Base-by-base conservation (phyloP, 2,113 vertebrate genomes). In the Alethe castanea region DNA sequence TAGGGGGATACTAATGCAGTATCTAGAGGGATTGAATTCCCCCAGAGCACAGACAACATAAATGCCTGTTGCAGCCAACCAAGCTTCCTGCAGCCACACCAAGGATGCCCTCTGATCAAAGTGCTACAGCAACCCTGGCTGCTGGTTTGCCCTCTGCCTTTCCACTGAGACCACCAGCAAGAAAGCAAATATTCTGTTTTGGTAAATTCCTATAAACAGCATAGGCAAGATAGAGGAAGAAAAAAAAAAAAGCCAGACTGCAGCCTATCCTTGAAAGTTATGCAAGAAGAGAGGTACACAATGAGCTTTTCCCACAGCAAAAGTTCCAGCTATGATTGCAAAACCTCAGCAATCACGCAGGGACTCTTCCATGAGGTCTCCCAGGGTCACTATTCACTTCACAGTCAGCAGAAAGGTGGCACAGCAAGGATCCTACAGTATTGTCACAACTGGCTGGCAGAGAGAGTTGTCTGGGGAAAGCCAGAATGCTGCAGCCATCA, bases 291-390 rank as follows among this genome's bases (percentile, higher is more conserved):
- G 82, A 92, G 69, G 91, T 78, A 81, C 82, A 73, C 2, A 0
- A 44, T 38, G 77, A 88, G 80, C 92, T 84, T 86, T 88, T 94
- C 77, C 88, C 86, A 78, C 72, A 81, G 59, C 80, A 84, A 36
- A 59, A 48, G 35, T 88, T 91, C 91, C 88, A 94, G 72, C 86
- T 88, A 38, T 0, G 12, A 84, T 40, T 84, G 94, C 83, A 88
- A 78, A 86, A 88, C 60, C 47, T 56, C 64, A 0, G 60, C 74
- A 88, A 29, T 77, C 82, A 60, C 2, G 8, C 73, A 78, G 60
- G 16, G 38, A 88, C 67, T 76, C 59, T 64, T 79, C 36, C 67
- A 31, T 10, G 64, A 90, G 88, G 82, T 88, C 45, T 94, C 44
- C 65, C 29, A 70, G 67, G 92, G 76, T 53, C 86, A 84, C n/a